These are phyloP conservation scores for Corythornis cristatus DNA, from an alignment of 2,113 vertebrate species.

Conservation along the genomic window DNA sequence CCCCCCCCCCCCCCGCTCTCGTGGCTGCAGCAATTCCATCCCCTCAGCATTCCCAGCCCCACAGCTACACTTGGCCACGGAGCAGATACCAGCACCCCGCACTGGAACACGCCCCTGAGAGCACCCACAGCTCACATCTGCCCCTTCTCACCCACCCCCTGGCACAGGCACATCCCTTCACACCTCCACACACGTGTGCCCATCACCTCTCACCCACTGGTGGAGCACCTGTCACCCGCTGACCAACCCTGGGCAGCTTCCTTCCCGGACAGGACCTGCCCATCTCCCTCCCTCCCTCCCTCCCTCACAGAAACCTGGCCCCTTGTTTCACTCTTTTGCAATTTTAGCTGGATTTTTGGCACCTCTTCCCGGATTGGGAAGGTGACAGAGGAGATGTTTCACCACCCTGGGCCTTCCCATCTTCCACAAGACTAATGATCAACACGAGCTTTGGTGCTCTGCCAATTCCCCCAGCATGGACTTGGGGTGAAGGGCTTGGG, in stretches of 20 bases:
- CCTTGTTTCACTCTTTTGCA: background rate
- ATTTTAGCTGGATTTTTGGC: background rate
- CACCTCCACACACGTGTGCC: background rate
- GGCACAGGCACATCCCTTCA: rapidly evolving
- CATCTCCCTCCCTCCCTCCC: no score
- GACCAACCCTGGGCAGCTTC: background rate
- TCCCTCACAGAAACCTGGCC: background rate
- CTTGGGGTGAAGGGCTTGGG: background rate
- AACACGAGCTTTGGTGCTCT: rapidly evolving
- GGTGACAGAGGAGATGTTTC: background rate
- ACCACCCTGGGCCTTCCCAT: background rate
- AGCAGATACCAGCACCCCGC: background rate
- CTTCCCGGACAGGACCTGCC: rapidly evolving
- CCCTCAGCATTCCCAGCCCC: background rate
- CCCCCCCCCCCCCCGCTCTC: background rate
- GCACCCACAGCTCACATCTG: no score
- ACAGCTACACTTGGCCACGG: rapidly evolving
- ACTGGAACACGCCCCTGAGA: no score
- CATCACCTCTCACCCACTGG: rapidly evolving
- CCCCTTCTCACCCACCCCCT: background rate
- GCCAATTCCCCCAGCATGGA: rapidly evolving
- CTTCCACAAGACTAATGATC: background rate
- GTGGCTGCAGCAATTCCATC: rapidly evolving
- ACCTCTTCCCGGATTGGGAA: rapidly evolving
- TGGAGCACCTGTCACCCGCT: rapidly evolving